Evolutionary conservation across 2,113 vertebrate genomes (phyloP), one percentile per base, ranked within the genome.

Genomic region (Periophthalmodon schlosseri): DNA sequence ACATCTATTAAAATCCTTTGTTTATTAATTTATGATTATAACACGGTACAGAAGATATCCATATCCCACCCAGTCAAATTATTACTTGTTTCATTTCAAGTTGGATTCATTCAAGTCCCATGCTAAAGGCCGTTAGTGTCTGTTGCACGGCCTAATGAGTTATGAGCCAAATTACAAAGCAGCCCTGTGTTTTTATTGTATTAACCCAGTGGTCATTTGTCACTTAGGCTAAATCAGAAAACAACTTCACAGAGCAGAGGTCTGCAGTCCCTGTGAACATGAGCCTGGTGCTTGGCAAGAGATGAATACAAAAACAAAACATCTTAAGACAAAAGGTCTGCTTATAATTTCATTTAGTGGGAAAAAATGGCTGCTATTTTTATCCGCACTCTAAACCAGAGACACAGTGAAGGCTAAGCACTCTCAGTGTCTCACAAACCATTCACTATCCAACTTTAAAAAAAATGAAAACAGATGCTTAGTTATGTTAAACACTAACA

Each of bases 281-380:
- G 3, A 57, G 44, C 68, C 63, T 54, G 79, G 77, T 83, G 69
- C 73, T 68, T 67, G 88, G 60, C 44, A 52, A 6, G 56, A 68
- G 21, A 87, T 78, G 46, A 72, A 80, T 75, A 54, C 71, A 78
- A 75, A 69, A 61, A 33, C 4, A 21, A 50, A 34, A 81, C 39
- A 73, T 80, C 58, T 78, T 63, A 46, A 47, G 77, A 79, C 39
- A 79, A 64, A 18, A 70, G 58, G 9, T 72, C 77, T 69, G 24
- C 21, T 61, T 49, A 69, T 81, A 72, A 88, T 84, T 73, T 72
- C 2, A 83, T 86, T 88, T 64, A 24, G 66, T n/a, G 44, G n/a
- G 23, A 23, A 23, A 75, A 73, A 63, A 14, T 34, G 23, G 63
- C 20, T 28, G 72, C 69, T 88, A 75, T 78, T 74, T 85, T 85